These are phyloP conservation scores for Leucoraja erinaceus DNA, from an alignment of 2,113 vertebrate genomes.

Conservation along the genomic window DNA sequence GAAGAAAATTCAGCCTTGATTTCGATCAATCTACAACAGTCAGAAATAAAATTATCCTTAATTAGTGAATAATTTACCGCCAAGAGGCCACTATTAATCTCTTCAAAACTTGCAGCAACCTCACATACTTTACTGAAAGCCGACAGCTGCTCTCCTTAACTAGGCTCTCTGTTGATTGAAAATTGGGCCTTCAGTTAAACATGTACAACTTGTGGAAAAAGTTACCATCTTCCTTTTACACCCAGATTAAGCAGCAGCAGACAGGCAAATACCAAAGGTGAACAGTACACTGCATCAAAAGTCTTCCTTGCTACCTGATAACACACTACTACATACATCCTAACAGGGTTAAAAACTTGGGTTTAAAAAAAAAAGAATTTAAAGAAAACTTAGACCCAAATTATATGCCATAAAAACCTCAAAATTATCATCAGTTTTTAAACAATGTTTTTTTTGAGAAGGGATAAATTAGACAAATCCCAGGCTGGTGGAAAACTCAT, in stretches of 20 bases:
- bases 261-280: background rate
- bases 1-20: background rate
- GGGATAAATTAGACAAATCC: too few relatives aligned
- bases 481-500: too few relatives aligned
- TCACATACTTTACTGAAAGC: constrained; percentile 14
- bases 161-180: constrained; percentile 4
- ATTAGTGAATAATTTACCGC: constrained; percentile 15
- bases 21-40: constrained; percentile 5
- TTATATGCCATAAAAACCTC: background rate
- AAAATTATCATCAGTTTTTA: background rate
- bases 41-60: constrained; percentile 10
- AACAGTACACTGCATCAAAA: background rate
- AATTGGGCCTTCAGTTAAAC: constrained; percentile 16
- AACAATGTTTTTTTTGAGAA: background rate
- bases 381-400: background rate
- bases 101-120: background rate
- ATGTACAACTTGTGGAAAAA: background rate
- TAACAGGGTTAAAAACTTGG: background rate
- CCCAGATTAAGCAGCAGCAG: background rate
- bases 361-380: background rate
- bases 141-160: background rate
- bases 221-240: background rate
- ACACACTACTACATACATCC: background rate
- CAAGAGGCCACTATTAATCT: constrained; percentile 25
- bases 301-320: too few relatives aligned